Evolutionary conservation across 2,888 invertebrate species (phyloP), one percentile per base, ranked within the genome.

Genomic region (Orchesellides sinensis): DNA sequence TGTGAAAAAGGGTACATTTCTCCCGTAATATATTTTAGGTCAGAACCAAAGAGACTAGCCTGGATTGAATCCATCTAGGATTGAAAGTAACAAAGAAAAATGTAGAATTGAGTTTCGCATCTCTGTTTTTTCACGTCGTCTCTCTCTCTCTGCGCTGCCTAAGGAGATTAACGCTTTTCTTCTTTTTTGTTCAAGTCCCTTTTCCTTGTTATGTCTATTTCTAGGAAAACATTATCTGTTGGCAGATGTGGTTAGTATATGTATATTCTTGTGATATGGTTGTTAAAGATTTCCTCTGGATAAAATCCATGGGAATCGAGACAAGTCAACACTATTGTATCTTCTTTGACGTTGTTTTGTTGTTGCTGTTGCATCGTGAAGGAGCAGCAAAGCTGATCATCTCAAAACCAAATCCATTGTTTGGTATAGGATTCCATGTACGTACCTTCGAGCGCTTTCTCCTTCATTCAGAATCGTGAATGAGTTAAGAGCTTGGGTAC

Each of bases 381-480:
- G 23, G 21, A 52, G 3, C 52, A 52, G 52, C 52, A 52, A n/a
- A n/a, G n/a, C n/a, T 19, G 27, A n/a, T 59, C 59, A 59, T 59
- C 27, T 40, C 35, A 65, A 65, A 40, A n/a, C 63, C 12, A 17
- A 63, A 32, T 63, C 63, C 63, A 65, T 65, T 65, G 63, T 65
- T 65, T n/a, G 10, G 40, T 40, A 14, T n/a, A n/a, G n/a, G n/a
- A n/a, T n/a, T n/a, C n/a, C n/a, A n/a, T n/a, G n/a, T n/a, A n/a
- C n/a, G n/a, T n/a, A n/a, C n/a, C n/a, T n/a, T n/a, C n/a, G n/a
- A n/a, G n/a, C n/a, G n/a, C n/a, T n/a, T n/a, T n/a, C n/a, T n/a
- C n/a, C n/a, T n/a, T n/a, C n/a, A n/a, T n/a, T n/a, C n/a, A n/a
- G n/a, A n/a, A n/a, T n/a, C n/a, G n/a, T n/a, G n/a, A n/a, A n/a